Percentiles rank a stretch among this genome's conserved stretches.
phyloP scores from a whole-genome alignment of 2,797 vertebrate genomes.

The Philypnodon macrostomus region DNA sequence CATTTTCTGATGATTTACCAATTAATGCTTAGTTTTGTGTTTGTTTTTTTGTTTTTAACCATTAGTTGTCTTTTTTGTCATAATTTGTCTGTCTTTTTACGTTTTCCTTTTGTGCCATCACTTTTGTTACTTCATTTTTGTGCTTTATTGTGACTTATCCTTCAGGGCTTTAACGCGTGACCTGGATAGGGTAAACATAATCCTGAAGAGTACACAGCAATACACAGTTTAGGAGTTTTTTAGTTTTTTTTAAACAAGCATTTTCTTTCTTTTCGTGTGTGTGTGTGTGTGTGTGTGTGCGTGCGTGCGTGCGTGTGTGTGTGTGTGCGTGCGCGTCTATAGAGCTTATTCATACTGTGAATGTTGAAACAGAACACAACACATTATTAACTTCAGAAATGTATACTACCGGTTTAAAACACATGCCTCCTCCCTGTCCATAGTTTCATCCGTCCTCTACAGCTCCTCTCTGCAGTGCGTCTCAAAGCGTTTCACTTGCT shows the following conservation, averaged over 20 bases:
- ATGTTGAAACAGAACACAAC: slow-evolving; percentile 86
- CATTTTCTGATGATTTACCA: too few relatives aligned
- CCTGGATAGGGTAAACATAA: slow-evolving; percentile 89
- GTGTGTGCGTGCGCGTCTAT: slow-evolving; percentile 46
- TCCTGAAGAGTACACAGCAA: slow-evolving; percentile 86
- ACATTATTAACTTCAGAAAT: slow-evolving; percentile 83
- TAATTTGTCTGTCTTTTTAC: too few relatives aligned
- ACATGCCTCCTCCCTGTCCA: slow-evolving; percentile 50
- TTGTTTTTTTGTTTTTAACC: not conserved
- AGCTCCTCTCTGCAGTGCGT: too few relatives aligned
- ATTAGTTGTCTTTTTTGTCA: too few relatives aligned
- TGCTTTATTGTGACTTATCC: slow-evolving; percentile 2
- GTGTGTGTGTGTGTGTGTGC: slow-evolving; percentile 49
- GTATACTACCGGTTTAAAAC: slow-evolving; percentile 82
- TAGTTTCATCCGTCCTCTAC: slow-evolving; percentile 32
- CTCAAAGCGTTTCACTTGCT: too few relatives aligned
- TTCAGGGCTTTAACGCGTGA: slow-evolving; percentile 38
- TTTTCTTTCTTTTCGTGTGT: slow-evolving; percentile 64
- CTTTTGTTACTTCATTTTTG: too few relatives aligned
- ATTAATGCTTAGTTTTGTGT: too few relatives aligned
- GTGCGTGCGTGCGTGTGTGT: slow-evolving; percentile 52
- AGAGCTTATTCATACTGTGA: slow-evolving; percentile 96
- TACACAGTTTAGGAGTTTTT: slow-evolving; percentile 80
- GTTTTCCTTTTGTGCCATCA: too few relatives aligned
- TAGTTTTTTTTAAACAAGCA: slow-evolving; percentile 84